Percentiles rank a stretch among this genome's conserved stretches.
Conservation (phyloP, 2,113 vertebrate genomes). For the Apteryx owenii region DNA sequence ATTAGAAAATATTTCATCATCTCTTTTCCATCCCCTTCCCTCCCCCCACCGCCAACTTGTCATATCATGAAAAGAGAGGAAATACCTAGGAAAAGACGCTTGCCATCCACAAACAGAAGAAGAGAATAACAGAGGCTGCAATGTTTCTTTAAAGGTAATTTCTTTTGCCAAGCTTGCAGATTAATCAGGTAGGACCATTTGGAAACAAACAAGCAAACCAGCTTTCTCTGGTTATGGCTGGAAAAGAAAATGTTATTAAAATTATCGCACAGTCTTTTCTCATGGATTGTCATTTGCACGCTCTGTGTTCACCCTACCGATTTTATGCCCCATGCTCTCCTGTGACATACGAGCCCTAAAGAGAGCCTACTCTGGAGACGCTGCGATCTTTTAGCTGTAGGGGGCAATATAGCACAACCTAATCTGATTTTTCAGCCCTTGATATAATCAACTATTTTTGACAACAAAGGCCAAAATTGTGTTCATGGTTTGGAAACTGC, state of each 20-base stretch:
- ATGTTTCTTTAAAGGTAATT: slow-evolving; percentile 41
- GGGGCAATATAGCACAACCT: slow-evolving; percentile 76
- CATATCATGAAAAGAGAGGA: slow-evolving; percentile 19
- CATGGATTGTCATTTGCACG: background rate
- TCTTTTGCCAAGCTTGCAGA: background rate
- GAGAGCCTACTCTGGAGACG: background rate
- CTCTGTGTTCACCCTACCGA: background rate
- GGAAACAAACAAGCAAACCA: slow-evolving; percentile 20
- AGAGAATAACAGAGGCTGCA: background rate
- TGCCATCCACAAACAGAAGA: slow-evolving; percentile 4
- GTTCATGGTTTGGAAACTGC: slow-evolving; percentile 37
- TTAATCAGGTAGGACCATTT: background rate
- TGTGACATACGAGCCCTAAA: background rate
- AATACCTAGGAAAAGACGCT: slow-evolving; percentile 45
- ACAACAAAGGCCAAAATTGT: slow-evolving; percentile 74
- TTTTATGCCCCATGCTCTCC: fast-evolving
- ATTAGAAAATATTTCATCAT: slow-evolving; percentile 66
- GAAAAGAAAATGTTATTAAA: slow-evolving; percentile 18
- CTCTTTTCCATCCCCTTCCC: background rate
- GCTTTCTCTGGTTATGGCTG: background rate
- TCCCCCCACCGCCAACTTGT: background rate
- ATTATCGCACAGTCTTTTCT: background rate
- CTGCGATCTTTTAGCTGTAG: slow-evolving; percentile 59
- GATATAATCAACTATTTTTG: background rate
- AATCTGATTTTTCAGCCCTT: background rate